Conservation (phyloP, 2,888 invertebrate genomes). For the Platerodrilus igneus region DNA sequence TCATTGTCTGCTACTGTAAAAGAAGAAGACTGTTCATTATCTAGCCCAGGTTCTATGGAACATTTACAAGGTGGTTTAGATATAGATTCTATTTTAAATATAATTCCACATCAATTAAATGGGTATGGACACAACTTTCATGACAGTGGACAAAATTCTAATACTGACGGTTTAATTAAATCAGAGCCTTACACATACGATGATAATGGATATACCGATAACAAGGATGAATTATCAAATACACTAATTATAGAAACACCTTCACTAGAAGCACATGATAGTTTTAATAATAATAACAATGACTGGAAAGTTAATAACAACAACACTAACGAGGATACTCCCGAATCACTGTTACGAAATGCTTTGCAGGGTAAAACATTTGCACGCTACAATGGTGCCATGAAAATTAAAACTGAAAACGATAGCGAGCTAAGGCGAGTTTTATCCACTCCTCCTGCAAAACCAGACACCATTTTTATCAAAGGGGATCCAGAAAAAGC, state of each 20-base stretch:
- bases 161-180: conserved; percentile 61
- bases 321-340: conserved; percentile 38
- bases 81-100: conserved; percentile 75
- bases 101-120: conserved; percentile 60
- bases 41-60: conserved; percentile 57
- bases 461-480: conserved; percentile 46
- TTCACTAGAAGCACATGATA: conserved; percentile 53
- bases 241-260: conserved; percentile 52
- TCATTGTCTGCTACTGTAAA: conserved; percentile 59
- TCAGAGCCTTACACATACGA: conserved; percentile 71
- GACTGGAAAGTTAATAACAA: conserved; percentile 73
- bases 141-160: conserved; percentile 53
- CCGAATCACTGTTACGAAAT: conserved; percentile 74
- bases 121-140: conserved; percentile 57
- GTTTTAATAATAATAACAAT: conserved; percentile 69
- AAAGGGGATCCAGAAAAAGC: conserved; percentile 42
- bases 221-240: conserved; percentile 53
- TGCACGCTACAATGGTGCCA: conserved; percentile 45
- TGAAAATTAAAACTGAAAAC: conserved; percentile 38
- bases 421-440: conserved; percentile 55
- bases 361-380: conserved; percentile 75
- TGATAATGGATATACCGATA: conserved; percentile 70
- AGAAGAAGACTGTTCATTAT: conserved; percentile 61
- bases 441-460: conserved; percentile 49
- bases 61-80: conserved; percentile 60